phyloP scores from a whole-genome alignment of 2,797 vertebrate species.

The Chelmon rostratus region DNA sequence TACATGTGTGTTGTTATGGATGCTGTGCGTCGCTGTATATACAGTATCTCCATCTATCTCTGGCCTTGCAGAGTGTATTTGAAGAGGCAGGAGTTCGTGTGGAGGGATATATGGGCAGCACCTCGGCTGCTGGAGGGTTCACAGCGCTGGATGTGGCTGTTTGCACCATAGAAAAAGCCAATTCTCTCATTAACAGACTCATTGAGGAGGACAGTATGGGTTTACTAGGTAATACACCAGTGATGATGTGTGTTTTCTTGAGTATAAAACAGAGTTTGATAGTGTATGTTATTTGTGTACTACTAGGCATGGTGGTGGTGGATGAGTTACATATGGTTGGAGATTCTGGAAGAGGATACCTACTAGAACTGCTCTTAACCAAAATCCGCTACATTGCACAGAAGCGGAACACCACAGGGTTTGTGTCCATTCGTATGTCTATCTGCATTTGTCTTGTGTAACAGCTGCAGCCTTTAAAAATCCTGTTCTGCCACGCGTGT shows the following conservation, averaged over 20 bases:
- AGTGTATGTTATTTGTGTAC: constrained; percentile 25
- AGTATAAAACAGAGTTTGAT: not conserved
- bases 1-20: not conserved
- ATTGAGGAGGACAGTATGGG: constrained; percentile 94
- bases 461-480: not conserved
- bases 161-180: constrained; percentile 98
- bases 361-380: constrained; percentile 95
- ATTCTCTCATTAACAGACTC: constrained; percentile 93
- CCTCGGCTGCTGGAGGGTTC: constrained; percentile 89
- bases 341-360: constrained; percentile 94
- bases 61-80: constrained; percentile 90
- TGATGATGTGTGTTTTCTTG: not conserved
- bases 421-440: constrained; percentile 28
- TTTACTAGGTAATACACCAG: constrained; percentile 87
- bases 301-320: constrained; percentile 94
- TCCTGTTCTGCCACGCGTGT: not conserved
- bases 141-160: constrained; percentile 93
- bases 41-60: constrained; percentile 1
- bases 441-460: not conserved
- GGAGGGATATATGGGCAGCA: constrained; percentile 95
- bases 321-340: constrained; percentile 98
- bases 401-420: constrained; percentile 81
- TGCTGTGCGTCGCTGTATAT: not conserved
- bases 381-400: constrained; percentile 92
- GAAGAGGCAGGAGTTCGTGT: constrained; percentile 93